Percentiles rank a stretch among this genome's conserved stretches.
phyloP scores from a whole-genome alignment of 2,888 invertebrate species.

The Nephrotoma guestfalica region DNA sequence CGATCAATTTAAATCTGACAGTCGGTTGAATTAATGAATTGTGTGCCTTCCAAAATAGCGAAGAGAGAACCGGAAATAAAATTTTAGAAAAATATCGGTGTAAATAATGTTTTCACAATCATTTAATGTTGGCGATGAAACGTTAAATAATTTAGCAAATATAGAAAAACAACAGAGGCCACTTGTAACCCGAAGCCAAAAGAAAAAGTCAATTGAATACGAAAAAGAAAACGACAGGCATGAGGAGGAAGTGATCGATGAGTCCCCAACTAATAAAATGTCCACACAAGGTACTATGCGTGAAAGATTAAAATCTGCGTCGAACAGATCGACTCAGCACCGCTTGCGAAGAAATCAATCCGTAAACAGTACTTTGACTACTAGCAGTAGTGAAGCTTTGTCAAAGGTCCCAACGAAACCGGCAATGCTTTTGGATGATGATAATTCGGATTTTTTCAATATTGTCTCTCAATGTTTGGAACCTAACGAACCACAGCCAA shows the following conservation, averaged over 20 bases:
- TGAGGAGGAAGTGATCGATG: constrained; percentile 20
- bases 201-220: background rate
- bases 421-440: background rate
- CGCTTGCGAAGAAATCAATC: background rate
- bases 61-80: background rate
- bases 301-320: background rate
- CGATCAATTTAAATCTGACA: background rate
- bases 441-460: background rate
- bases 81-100: background rate
- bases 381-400: background rate
- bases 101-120: constrained; percentile 23
- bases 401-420: background rate
- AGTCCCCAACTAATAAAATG: constrained; percentile 21
- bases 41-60: background rate
- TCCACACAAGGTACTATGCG: background rate
- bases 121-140: constrained; percentile 25
- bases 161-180: background rate
- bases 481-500: background rate
- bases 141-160: constrained; percentile 23
- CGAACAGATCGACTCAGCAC: background rate
- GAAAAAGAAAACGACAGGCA: background rate
- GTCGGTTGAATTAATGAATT: background rate
- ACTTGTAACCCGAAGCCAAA: background rate
- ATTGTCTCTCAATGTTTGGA: background rate
- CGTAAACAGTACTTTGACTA: background rate